A percentile compares a stretch with the other conserved stretches of the same genome.
phyloP scores from a whole-genome alignment of 2,797 vertebrate species.

The Rousettus madagascariensis region DNA sequence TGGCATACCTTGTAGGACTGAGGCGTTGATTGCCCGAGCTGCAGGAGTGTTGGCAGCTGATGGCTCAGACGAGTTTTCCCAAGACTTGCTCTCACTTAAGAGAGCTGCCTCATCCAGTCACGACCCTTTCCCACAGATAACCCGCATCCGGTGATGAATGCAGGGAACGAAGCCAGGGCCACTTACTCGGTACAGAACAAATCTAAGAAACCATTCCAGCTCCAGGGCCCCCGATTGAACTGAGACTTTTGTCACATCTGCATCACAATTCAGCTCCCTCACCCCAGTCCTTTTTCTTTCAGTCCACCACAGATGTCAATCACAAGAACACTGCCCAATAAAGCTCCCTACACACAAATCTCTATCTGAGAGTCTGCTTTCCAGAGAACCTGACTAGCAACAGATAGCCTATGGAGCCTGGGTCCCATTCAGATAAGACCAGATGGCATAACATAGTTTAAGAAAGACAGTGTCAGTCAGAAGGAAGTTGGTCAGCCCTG shows the following conservation, averaged over 20 bases:
- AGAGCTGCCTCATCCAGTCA: background rate
- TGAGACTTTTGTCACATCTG: background rate
- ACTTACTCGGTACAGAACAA: background rate
- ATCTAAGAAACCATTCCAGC: background rate
- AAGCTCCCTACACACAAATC: background rate
- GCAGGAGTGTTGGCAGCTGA: background rate
- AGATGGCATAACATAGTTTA: background rate
- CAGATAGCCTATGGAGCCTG: background rate
- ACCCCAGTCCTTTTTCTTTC: background rate
- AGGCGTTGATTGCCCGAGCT: background rate
- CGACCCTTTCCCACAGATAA: background rate
- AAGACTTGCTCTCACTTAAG: background rate
- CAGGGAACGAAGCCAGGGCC: background rate
- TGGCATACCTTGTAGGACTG: fast-evolving
- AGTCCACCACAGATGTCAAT: background rate
- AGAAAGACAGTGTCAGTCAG: background rate
- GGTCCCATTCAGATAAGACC: background rate
- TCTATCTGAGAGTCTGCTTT: background rate
- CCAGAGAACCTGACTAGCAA: background rate
- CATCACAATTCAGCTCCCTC: background rate
- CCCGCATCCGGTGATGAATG: background rate
- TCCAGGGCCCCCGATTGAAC: background rate
- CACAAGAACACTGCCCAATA: background rate
- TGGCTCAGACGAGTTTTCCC: background rate
- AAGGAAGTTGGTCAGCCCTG: background rate